A percentile compares a stretch with the other conserved stretches of the same genome.
Conservation (phyloP, 2,888 invertebrate genomes). For the Automeris io region DNA sequence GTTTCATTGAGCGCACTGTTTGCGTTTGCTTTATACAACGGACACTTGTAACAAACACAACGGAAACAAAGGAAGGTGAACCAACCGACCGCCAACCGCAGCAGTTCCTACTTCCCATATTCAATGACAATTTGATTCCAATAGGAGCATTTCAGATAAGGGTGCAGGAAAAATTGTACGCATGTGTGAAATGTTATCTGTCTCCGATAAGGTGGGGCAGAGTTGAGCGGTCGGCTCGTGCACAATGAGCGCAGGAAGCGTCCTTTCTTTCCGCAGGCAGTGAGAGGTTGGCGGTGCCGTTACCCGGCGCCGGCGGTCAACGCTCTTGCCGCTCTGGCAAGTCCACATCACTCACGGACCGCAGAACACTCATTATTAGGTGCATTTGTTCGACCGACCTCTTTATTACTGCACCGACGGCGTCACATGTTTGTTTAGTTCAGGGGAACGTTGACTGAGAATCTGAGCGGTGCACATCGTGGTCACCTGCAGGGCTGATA, state of each 20-base stretch:
- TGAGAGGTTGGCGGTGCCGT: slow-evolving; percentile 47
- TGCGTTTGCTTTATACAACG: neutral
- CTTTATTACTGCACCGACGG: slow-evolving; percentile 1
- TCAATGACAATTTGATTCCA: no score
- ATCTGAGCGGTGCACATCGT: no score
- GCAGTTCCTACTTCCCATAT: neutral
- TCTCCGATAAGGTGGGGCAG: neutral
- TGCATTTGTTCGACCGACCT: slow-evolving; percentile 11
- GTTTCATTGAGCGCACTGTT: slow-evolving; percentile 10
- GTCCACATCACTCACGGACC: slow-evolving; percentile 31
- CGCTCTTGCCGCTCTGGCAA: slow-evolving; percentile 63
- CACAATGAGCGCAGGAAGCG: slow-evolving; percentile 16
- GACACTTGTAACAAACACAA: neutral
- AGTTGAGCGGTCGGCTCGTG: neutral
- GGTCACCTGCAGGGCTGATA: no score
- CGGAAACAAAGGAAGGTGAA: neutral
- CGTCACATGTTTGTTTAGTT: no score
- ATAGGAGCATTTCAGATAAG: no score
- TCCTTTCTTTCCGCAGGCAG: slow-evolving; percentile 30
- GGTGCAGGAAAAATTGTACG: no score
- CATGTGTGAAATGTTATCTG: no score
- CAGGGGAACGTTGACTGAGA: no score
- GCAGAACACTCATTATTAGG: slow-evolving; percentile 17
- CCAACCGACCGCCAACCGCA: neutral
- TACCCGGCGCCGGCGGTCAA: slow-evolving; percentile 51